A percentile compares a stretch with the other conserved stretches of the same genome.
These are phyloP conservation scores for Microcebus murinus DNA, from an alignment of 2,113 vertebrate genomes.

Conservation along the genomic window DNA sequence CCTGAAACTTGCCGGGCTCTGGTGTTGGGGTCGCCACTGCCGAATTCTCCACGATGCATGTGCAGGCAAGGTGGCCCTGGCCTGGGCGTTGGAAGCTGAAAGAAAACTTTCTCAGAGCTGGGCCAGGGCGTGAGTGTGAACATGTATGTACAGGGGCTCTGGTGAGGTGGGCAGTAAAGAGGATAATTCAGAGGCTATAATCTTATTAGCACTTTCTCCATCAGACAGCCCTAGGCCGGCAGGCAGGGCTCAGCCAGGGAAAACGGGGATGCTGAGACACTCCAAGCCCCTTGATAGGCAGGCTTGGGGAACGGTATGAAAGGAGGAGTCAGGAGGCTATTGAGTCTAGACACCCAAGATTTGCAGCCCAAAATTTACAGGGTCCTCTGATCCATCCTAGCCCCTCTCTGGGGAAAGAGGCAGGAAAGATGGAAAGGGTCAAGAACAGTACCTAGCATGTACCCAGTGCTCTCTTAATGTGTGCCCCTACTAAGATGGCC, in stretches of 20 bases:
- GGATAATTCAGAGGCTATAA: too few species aligned
- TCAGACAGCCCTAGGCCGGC: background rate
- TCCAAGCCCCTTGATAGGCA: background rate
- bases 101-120: too few species aligned
- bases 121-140: too few species aligned
- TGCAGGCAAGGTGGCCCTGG: background rate
- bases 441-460: rapidly evolving
- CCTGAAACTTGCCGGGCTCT: background rate
- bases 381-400: rapidly evolving
- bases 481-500: rapidly evolving
- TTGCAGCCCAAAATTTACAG: background rate
- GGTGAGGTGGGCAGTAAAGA: too few species aligned
- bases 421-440: background rate
- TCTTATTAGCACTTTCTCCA: background rate
- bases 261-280: background rate
- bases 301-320: background rate
- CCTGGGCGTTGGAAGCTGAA: too few species aligned
- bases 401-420: background rate
- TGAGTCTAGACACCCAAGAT: too few species aligned
- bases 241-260: background rate
- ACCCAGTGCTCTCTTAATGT: rapidly evolving
- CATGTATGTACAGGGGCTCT: too few species aligned
- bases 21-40: background rate
- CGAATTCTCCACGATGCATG: background rate
- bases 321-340: background rate